Base-by-base conservation (phyloP, 2,797 vertebrate genomes). In the Argyrosomus regius region DNA sequence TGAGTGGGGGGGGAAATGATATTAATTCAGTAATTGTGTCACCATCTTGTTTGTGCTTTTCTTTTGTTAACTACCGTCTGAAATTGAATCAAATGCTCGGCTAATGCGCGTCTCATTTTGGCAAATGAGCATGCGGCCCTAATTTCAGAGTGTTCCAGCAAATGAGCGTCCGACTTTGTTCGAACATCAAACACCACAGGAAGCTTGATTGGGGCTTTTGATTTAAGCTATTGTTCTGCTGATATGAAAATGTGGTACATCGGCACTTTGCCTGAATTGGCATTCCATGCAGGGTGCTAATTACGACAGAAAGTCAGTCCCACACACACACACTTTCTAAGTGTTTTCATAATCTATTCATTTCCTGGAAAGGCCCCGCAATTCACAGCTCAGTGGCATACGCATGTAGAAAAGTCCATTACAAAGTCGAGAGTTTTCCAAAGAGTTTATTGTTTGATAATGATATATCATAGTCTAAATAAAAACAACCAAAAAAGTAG, bases 151-250 rank as follows among this genome's bases (percentile, higher is more conserved):
- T 12, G 60, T 75, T 82, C 70, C 74, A 53, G 77, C 71, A 77
- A 88, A 88, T 60, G 50, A 88, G 79, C 53, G 67, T 75, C 77
- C 13, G 65, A 83, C 85, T 88, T 84, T 81, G 90, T 90, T 91
- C 39, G 2, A 84, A 60, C 89, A 82, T 82, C 77, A 81, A 57
- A 82, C 77, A 0, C 80, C 56, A 3, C 78, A 59, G 87, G 86
- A 78, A n/a, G 70, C 68, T 5, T 79, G 85, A 91, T 85, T 86
- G 80, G 77, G 43, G 52, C 79, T 80, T 90, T 88, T 90, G 87
- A 90, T 91, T 90, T 57, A 43, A 43, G 26, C 65, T 53, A 71
- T 88, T 88, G 84, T 85, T 89, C 77, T 45, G 78, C 78, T 81
- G 86, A 86, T 84, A 80, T 77, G 73, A 78, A 88, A 88, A 87